Evolutionary conservation across 2,888 invertebrate species (phyloP), one percentile per base, ranked within the genome.

Genomic region (Archips crataeganus): DNA sequence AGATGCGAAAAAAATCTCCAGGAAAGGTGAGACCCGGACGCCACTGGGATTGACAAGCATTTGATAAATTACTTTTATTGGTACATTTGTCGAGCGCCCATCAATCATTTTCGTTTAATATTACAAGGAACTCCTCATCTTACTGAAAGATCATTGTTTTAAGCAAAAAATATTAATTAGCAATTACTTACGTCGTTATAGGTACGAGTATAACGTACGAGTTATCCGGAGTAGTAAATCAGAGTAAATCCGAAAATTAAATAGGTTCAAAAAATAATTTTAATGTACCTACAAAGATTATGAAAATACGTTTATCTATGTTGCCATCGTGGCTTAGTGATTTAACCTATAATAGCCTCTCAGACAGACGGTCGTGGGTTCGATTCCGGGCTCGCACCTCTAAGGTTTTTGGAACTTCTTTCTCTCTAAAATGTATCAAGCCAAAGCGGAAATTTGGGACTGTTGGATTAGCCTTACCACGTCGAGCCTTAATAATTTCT

Each of bases 61-160:
- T 83, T 91, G 90, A 90, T 89, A 88, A 89, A 91, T 90, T 86
- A 86, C 87, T 85, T 86, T 86, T 87, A 90, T 88, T 88, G 87
- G 84, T 70, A 78, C 76, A 79, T 80, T 79, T 79, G 78, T 79
- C 81, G 66, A 75, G 64, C 75, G 74, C 54, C 76, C 71, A 82
- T 83, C 79, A 76, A 80, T 83, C 81, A 80, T 79, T 54, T 60
- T 59, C 68, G 42, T 69, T 69, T 59, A 23, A 63, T 73, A 73
- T 68, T 36, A 64, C 65, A 75, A 70, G 67, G 57, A 32, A 57
- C 57, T 57, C 57, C 32, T 57, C 57, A 57, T 57, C 32, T 57
- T 57, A 57, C 57, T 10, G 10, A 57, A 57, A 57, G 54, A 32
- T 57, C 39, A 61, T 11, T 61, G 39, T 61, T 61, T 39, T 39